Percentiles rank a stretch among this genome's conserved stretches.
Evolutionary conservation across 1,140 invertebrate species (phyloP).

Genomic region (Plectrocnemia conspersa): DNA sequence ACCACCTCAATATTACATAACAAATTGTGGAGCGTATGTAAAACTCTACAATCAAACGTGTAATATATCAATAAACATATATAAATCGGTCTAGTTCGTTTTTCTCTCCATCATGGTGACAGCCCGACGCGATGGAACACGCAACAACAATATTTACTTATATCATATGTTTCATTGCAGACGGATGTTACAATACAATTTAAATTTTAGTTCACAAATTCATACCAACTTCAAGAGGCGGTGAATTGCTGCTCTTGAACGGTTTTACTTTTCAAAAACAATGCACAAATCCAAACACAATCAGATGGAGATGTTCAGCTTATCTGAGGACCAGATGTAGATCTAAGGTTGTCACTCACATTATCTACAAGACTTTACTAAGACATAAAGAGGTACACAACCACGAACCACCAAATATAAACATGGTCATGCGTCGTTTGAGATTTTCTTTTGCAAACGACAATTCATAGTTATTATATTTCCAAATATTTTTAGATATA

Average conservation of each 20-base stretch:
- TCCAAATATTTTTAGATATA: too few relatives aligned
- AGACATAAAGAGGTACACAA: too few relatives aligned
- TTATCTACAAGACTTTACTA: too few relatives aligned
- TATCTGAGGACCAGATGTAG: neutral
- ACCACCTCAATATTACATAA: too few relatives aligned
- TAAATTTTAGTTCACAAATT: neutral
- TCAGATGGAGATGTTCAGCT: neutral
- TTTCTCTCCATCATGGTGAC: neutral
- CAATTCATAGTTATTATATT: too few relatives aligned
- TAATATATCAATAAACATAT: neutral
- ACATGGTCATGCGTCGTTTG: too few relatives aligned
- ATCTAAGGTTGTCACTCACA: neutral
- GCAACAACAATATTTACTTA: neutral
- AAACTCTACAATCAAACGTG: neutral
- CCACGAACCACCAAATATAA: too few relatives aligned
- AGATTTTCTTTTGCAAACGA: too few relatives aligned
- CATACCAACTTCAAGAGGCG: neutral
- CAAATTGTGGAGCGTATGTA: too few relatives aligned
- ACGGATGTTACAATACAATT: neutral
- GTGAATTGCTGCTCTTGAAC: neutral
- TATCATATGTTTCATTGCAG: neutral
- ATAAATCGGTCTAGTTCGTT: neutral
- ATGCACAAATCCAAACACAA: neutral
- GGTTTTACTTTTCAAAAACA: neutral
- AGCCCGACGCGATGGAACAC: neutral